phyloP scores from a whole-genome alignment of 2,113 vertebrate species.

The Oreochromis tanganicae region DNA sequence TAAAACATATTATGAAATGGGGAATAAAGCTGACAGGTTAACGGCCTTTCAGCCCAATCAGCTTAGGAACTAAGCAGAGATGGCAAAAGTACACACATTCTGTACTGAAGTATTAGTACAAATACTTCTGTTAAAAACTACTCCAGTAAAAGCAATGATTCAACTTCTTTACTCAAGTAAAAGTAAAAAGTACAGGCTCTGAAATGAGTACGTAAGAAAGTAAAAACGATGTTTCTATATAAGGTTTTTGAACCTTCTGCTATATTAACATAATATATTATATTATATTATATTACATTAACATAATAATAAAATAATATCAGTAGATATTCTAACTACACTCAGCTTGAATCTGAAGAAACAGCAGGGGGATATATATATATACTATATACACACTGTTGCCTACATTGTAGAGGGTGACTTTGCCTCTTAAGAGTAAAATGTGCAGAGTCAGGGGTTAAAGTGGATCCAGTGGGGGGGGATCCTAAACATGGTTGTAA shows the following conservation, averaged over 20 bases:
- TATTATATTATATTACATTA: background rate
- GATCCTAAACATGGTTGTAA: accelerated
- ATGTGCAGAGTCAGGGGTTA: background rate
- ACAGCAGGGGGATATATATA: accelerated
- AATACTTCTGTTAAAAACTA: background rate
- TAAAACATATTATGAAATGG: background rate
- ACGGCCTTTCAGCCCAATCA: background rate
- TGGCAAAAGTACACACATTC: background rate
- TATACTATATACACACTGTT: background rate
- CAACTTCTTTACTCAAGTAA: background rate
- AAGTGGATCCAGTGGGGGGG: background rate
- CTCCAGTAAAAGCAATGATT: background rate
- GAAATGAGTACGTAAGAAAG: background rate
- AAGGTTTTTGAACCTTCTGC: background rate
- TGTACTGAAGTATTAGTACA: background rate
- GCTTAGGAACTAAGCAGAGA: background rate
- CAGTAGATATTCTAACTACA: background rate
- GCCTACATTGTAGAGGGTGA: background rate
- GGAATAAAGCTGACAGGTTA: background rate
- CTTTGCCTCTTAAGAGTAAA: background rate
- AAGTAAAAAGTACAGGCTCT: background rate
- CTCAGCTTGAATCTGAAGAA: background rate
- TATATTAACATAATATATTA: background rate
- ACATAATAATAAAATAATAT: background rate
- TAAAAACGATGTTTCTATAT: background rate